Conservation (phyloP, 1,140 invertebrate species). For the Caerostris extrusa region DNA sequence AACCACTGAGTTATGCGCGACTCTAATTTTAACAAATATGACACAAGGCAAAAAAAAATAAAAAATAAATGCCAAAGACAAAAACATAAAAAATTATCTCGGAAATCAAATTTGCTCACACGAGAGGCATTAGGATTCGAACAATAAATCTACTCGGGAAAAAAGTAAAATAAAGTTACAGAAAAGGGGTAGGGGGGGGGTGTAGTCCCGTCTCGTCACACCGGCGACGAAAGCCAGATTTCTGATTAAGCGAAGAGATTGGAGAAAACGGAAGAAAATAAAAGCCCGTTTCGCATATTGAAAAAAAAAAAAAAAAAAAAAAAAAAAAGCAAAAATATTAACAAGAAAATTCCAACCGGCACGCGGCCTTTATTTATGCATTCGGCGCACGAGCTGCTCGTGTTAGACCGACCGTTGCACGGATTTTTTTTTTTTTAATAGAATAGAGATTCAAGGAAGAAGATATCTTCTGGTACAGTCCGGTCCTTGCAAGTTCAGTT, state of each 20-base stretch:
- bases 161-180: neutral
- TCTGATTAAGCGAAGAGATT: neutral
- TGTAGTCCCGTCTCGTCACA: neutral
- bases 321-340: neutral
- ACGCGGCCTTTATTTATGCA: neutral
- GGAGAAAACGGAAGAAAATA: neutral
- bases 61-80: neutral
- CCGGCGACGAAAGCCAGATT: neutral
- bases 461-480: too few species aligned
- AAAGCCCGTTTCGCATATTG: neutral
- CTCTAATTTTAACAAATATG: neutral
- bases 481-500: too few species aligned
- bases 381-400: neutral
- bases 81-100: neutral
- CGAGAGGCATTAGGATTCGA: too few species aligned
- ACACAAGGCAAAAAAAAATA: neutral
- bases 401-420: neutral
- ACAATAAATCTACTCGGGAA: too few species aligned
- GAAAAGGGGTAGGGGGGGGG: too few species aligned
- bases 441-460: too few species aligned
- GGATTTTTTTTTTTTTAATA: neutral
- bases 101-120: neutral
- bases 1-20: too few species aligned
- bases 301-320: neutral
- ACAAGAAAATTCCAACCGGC: neutral